Conservation (phyloP, 2,888 invertebrate genomes). For the Tortricodes alternella region DNA sequence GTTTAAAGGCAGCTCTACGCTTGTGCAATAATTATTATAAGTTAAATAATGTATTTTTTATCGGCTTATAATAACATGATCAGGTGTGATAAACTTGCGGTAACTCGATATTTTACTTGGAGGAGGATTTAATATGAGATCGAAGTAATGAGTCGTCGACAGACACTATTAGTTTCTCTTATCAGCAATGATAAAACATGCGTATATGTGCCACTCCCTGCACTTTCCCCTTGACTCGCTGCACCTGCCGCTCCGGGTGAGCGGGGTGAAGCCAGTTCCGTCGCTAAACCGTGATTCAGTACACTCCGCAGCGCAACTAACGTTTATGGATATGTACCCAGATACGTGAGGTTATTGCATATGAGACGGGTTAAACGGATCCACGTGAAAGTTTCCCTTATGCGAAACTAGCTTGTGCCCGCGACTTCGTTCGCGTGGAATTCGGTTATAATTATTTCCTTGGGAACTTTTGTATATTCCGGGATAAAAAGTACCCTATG, state of each 20-base stretch:
- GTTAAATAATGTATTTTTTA: slow-evolving; percentile 29
- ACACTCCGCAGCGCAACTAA: slow-evolving; percentile 55
- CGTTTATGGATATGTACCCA: slow-evolving; percentile 57
- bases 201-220: slow-evolving; percentile 73
- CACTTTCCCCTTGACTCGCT: slow-evolving; percentile 68
- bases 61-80: slow-evolving; percentile 36
- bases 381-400: slow-evolving; percentile 54
- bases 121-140: slow-evolving; percentile 43
- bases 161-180: slow-evolving; percentile 69
- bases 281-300: slow-evolving; percentile 61
- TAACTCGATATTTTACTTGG: slow-evolving; percentile 33
- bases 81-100: slow-evolving; percentile 38
- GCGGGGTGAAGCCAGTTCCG: slow-evolving; percentile 62
- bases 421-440: too few relatives aligned
- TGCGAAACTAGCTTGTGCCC: too few relatives aligned
- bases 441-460: too few relatives aligned
- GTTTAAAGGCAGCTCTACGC: slow-evolving; percentile 24
- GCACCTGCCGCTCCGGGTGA: slow-evolving; percentile 50
- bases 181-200: slow-evolving; percentile 78
- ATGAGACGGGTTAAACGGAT: slow-evolving; percentile 55
- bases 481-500: too few relatives aligned
- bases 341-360: slow-evolving; percentile 62
- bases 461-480: too few relatives aligned
- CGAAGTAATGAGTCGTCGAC: slow-evolving; percentile 60
- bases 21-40: slow-evolving; percentile 32